Evolutionary conservation across 2,113 vertebrate species (phyloP).

Genomic region (Naja naja): DNA sequence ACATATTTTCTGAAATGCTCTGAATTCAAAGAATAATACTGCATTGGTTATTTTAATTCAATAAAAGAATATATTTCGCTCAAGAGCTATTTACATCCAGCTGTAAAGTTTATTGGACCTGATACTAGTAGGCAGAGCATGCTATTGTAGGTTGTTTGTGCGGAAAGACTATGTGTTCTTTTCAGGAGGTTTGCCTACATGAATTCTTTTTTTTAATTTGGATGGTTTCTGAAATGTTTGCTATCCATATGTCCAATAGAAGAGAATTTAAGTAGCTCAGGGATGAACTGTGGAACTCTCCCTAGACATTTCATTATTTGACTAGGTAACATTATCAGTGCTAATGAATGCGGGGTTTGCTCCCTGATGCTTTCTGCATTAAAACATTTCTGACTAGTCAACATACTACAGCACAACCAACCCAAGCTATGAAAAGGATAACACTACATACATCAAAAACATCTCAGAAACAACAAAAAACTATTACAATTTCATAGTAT

Average conservation of each 20-base stretch:
- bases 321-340: neutral
- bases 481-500: neutral
- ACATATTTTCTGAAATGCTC: neutral
- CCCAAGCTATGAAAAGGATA: neutral
- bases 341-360: neutral
- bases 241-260: neutral
- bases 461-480: neutral
- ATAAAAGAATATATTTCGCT: neutral
- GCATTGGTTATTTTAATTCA: neutral
- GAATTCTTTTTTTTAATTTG: neutral
- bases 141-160: neutral
- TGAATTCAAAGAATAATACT: constrained; percentile 4
- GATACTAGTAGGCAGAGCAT: neutral
- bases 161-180: neutral
- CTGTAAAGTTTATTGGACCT: neutral
- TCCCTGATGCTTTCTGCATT: neutral
- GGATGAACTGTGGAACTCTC: neutral
- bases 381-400: neutral
- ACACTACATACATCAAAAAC: neutral
- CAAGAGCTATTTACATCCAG: neutral
- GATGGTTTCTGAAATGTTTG: neutral
- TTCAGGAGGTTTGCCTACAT: neutral
- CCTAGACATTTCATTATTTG: neutral
- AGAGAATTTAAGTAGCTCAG: neutral
- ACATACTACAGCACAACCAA: neutral